These are phyloP conservation scores for Scaptomyza parva DNA, from an alignment of 2,888 invertebrate genomes.

Conservation along the genomic window DNA sequence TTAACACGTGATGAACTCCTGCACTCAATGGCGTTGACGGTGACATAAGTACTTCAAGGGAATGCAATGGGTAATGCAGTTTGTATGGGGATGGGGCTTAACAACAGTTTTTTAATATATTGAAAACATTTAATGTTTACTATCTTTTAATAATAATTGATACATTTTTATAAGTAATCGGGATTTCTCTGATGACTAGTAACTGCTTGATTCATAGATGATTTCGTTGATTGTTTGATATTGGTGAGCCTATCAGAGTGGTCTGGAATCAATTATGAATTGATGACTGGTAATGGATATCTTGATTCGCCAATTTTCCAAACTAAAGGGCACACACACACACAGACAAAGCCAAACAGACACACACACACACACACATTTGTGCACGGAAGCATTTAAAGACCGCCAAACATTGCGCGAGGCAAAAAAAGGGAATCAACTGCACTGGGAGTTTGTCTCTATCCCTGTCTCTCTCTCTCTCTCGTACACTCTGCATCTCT, in stretches of 20 bases:
- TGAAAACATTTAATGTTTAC: too few species aligned
- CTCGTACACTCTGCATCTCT: background rate
- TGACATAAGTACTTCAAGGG: background rate
- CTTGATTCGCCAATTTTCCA: background rate
- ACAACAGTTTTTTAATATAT: too few species aligned
- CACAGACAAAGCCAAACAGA: background rate
- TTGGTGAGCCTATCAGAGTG: too few species aligned
- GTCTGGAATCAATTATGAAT: too few species aligned
- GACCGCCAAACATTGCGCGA: constrained; percentile 35
- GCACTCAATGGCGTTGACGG: background rate
- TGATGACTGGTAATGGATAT: too few species aligned
- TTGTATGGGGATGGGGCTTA: too few species aligned
- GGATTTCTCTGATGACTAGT: background rate
- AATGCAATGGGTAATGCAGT: background rate
- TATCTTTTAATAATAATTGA: too few species aligned
- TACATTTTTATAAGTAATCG: too few species aligned
- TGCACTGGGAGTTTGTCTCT: constrained; percentile 7
- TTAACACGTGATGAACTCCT: background rate
- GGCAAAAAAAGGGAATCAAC: constrained; percentile 28
- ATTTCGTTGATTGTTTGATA: background rate
- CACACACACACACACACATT: background rate
- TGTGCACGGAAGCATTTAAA: constrained; percentile 3
- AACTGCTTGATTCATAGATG: background rate
- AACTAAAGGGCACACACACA: background rate
- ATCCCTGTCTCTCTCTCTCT: background rate